phyloP scores from a whole-genome alignment of 2,888 invertebrate genomes.

The Melinopterus prodromus region DNA sequence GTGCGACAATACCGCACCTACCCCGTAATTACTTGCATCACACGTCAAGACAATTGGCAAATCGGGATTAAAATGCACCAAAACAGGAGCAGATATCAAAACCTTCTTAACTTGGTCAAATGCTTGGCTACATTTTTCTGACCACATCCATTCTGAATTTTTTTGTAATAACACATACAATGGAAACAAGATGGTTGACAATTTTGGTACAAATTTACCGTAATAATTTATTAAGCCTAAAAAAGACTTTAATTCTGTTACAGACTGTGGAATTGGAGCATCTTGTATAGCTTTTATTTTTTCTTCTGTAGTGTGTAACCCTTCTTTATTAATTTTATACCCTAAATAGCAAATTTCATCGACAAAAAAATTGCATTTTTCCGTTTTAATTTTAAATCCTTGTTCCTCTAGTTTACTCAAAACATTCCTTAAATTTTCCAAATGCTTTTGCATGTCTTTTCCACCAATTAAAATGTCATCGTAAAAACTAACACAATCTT shows the following conservation, averaged over 20 bases:
- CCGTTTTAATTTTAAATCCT: too few relatives aligned
- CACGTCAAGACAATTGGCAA: conserved; percentile 8
- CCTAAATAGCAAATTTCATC: background rate
- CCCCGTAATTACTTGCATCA: conserved; percentile 23
- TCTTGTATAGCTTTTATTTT: background rate
- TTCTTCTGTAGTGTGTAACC: background rate
- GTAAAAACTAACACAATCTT: too few relatives aligned
- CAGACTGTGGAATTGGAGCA: background rate
- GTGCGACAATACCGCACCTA: conserved; percentile 17
- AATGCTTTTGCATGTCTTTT: too few relatives aligned
- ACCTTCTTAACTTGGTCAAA: conserved; percentile 19
- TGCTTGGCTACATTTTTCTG: conserved; percentile 9
- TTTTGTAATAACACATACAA: background rate
- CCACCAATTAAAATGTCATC: too few relatives aligned
- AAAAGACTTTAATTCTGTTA: conserved; percentile 9
- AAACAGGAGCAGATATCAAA: conserved; percentile 19
- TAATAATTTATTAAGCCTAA: background rate
- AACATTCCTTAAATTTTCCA: too few relatives aligned
- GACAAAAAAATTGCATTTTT: too few relatives aligned
- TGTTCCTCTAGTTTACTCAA: too few relatives aligned
- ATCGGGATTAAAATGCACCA: conserved; percentile 26
- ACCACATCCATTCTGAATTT: background rate
- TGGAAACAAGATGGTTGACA: background rate
- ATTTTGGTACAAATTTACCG: conserved; percentile 14
- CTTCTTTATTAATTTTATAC: background rate